Evolutionary conservation across 2,113 vertebrate species (phyloP).

Genomic region (Cercopithecus mona): DNA sequence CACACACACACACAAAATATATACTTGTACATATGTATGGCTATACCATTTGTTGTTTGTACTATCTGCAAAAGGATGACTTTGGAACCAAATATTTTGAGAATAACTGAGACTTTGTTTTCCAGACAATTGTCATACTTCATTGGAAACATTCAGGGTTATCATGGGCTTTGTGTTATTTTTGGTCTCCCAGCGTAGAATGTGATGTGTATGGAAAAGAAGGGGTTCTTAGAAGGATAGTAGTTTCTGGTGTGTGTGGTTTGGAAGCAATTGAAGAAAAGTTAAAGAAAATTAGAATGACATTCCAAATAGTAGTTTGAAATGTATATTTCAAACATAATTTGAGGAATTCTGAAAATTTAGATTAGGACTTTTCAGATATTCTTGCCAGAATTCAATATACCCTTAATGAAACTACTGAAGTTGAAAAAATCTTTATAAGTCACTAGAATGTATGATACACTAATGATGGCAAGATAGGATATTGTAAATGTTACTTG

Average conservation of each 20-base stretch:
- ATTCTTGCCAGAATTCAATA: neutral
- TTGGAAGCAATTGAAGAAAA: conserved; percentile 11
- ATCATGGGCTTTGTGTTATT: neutral
- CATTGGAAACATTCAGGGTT: neutral
- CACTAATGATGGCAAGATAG: neutral
- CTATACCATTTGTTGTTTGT: neutral
- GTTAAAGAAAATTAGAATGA: neutral
- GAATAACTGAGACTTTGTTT: neutral
- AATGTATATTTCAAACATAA: neutral
- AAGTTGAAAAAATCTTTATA: neutral
- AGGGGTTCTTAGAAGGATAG: neutral
- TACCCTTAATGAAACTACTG: neutral
- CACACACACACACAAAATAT: too few species aligned
- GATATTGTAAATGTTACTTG: neutral
- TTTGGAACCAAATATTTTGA: neutral
- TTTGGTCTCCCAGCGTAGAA: neutral
- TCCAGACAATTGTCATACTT: neutral
- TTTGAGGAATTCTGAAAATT: neutral
- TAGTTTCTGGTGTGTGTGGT: neutral
- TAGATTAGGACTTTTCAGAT: neutral
- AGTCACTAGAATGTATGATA: neutral
- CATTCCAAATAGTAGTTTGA: neutral
- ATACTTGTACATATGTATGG: neutral
- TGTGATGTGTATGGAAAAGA: neutral
- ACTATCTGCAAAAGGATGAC: neutral